These are phyloP conservation scores for Diplazon laetatorius DNA, from an alignment of 2,888 invertebrate genomes.

Conservation along the genomic window DNA sequence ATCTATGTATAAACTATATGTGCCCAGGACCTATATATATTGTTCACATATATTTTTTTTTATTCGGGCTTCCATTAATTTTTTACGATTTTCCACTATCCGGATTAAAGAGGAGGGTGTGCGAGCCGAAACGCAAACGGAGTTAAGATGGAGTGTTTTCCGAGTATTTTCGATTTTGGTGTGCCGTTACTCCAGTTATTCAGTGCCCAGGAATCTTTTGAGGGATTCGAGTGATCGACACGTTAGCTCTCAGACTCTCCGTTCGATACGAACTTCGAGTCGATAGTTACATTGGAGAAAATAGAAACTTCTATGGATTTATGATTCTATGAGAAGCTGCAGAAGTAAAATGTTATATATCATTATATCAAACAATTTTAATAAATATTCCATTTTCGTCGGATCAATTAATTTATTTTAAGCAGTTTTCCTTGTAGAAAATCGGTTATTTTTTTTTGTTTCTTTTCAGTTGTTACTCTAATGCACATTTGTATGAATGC, in stretches of 20 bases:
- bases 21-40: no score
- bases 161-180: neutral
- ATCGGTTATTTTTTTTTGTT: neutral
- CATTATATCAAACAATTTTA: neutral
- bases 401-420: neutral
- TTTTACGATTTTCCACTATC: conserved; percentile 33
- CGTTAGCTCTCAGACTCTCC: conserved; percentile 25
- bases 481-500: conserved; percentile 6
- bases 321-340: neutral
- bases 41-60: no score
- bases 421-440: neutral
- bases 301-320: neutral
- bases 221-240: conserved; percentile 7
- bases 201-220: conserved; percentile 3
- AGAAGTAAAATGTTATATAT: neutral
- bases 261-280: no score
- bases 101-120: conserved; percentile 32
- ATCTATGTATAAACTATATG: no score
- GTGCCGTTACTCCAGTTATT: conserved; percentile 1
- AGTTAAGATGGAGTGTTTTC: conserved; percentile 4
- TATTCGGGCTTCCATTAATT: conserved; percentile 7
- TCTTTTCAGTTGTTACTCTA: neutral
- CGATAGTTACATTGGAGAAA: neutral
- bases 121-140: conserved; percentile 11
- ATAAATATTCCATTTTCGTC: neutral